Conservation (phyloP, 2,888 invertebrate species). For the Didymodactylos carnosus region DNA sequence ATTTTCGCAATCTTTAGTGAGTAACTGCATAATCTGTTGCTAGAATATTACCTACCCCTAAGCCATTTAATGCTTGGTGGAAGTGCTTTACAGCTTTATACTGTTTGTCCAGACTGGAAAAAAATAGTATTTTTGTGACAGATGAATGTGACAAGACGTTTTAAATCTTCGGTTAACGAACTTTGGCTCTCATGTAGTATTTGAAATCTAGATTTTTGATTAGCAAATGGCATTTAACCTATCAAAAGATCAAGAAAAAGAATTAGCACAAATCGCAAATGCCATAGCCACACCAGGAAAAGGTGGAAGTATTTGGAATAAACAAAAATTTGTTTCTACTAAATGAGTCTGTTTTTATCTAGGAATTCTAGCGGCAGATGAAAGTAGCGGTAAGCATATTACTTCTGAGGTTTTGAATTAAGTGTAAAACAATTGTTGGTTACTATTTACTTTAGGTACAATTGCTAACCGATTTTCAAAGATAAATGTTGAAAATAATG, state of each 20-base stretch:
- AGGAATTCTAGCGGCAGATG: conserved; percentile 92
- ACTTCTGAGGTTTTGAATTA: neutral
- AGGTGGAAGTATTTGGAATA: no score
- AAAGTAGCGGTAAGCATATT: conserved; percentile 52
- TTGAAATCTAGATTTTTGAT: neutral
- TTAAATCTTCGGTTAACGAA: no score
- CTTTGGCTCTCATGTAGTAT: no score
- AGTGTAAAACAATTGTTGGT: neutral
- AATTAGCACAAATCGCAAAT: conserved; percentile 64
- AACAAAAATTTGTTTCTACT: no score
- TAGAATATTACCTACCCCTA: no score
- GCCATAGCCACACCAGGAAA: conserved; percentile 77
- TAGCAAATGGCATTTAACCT: conserved; percentile 41
- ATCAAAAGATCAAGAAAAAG: conserved; percentile 59
- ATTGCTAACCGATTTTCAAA: conserved; percentile 68
- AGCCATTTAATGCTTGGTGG: no score
- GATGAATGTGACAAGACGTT: no score
- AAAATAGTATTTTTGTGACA: no score
- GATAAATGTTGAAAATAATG: conserved; percentile 74
- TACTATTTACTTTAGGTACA: conserved; percentile 37
- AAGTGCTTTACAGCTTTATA: no score
- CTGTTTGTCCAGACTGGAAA: no score
- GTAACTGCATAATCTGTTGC: no score
- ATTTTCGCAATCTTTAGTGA: no score
- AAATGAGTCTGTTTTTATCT: conserved; percentile 77